These are phyloP conservation scores for Calycopis cecrops DNA, from an alignment of 1,140 invertebrate genomes.

Conservation along the genomic window DNA sequence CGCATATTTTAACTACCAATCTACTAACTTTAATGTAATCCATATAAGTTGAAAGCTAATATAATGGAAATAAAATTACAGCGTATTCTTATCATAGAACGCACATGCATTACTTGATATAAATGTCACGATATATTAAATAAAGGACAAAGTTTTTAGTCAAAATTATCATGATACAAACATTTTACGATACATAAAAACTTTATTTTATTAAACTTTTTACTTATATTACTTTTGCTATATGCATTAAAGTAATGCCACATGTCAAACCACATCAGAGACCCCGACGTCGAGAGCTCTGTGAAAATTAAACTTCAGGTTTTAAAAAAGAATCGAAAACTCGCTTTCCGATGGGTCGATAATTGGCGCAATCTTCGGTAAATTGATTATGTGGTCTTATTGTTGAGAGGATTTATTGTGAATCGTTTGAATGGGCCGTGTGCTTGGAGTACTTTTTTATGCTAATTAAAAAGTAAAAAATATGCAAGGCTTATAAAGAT, in stretches of 20 bases:
- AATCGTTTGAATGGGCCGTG: constrained; percentile 7
- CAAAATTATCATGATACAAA: no score
- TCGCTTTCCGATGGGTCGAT: constrained; percentile 18
- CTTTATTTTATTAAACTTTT: neutral
- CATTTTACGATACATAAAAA: no score
- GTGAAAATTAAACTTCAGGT: constrained; percentile 45
- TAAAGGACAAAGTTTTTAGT: no score
- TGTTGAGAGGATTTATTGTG: constrained; percentile 22
- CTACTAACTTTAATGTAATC: no score
- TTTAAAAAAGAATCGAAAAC: constrained; percentile 27
- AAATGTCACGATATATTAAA: no score
- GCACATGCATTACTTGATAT: no score
- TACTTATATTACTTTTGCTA: neutral
- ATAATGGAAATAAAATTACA: no score
- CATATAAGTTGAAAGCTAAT: no score
- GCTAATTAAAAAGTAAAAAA: neutral
- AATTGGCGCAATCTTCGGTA: constrained; percentile 26
- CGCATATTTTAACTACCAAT: no score
- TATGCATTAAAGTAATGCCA: neutral
- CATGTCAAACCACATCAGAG: neutral
- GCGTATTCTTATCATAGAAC: no score
- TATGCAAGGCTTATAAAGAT: no score
- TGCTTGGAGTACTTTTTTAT: neutral
- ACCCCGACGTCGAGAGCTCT: constrained; percentile 40
- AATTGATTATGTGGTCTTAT: constrained; percentile 21